Percentiles rank a stretch among this genome's conserved stretches.
Conservation (phyloP, 2,113 vertebrate genomes). For the Eptesicus fuscus region DNA sequence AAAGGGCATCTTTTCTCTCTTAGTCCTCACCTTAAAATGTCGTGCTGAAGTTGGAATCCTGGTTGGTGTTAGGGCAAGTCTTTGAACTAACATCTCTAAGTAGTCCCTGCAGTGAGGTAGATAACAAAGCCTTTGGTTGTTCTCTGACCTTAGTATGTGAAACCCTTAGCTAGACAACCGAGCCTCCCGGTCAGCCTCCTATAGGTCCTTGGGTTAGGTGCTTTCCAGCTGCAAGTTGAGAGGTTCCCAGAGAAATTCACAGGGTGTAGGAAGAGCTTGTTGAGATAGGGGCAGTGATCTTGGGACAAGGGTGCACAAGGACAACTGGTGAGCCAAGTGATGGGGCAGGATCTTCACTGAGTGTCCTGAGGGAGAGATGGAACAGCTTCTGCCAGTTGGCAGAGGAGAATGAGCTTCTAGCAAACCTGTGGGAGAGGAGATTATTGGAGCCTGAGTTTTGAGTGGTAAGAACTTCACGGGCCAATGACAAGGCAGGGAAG, state of each 20-base stretch:
- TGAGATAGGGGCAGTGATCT: neutral
- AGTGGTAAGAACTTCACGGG: neutral
- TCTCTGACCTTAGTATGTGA: neutral
- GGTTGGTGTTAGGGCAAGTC: neutral
- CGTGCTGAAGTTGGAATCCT: too few relatives aligned
- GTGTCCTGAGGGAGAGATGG: neutral
- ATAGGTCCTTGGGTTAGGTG: neutral
- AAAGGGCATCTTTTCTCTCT: neutral
- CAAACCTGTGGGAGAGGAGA: neutral
- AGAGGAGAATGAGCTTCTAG: neutral
- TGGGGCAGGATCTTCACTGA: neutral
- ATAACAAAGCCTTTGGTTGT: neutral
- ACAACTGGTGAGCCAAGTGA: neutral
- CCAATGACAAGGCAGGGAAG: neutral
- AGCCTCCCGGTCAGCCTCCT: neutral
- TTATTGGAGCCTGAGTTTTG: neutral
- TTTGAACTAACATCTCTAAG: neutral
- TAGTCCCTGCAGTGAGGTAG: neutral
- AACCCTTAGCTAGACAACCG: neutral
- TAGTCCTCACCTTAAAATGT: neutral
- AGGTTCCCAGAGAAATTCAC: neutral
- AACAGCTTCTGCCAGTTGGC: neutral
- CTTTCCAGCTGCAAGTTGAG: neutral
- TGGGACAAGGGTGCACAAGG: neutral
- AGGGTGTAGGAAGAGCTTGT: neutral